Base-by-base conservation (phyloP, 2,113 vertebrate species). In the Laterallus jamaicensis region DNA sequence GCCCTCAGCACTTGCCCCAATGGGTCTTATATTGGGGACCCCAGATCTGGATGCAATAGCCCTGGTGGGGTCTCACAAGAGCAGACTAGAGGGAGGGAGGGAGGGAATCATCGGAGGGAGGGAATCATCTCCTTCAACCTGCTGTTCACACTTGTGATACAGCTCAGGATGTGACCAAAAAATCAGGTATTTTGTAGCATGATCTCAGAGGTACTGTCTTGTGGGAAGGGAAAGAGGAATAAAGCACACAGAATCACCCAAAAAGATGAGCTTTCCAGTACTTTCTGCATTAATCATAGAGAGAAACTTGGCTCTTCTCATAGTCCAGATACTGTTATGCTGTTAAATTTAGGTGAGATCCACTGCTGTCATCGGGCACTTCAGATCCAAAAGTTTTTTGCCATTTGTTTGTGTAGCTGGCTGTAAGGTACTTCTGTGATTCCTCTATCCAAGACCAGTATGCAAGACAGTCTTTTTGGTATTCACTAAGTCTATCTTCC, bases 1-100 rank as follows among this genome's bases (percentile, higher is more conserved):
- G 22, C 32, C 22, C 56, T 59, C 80, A n/a, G 35, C 50, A 70
- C 24, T 2, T 0, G 2, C 4, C 9, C 7, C 1, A 22, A 5
- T 47, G 44, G 44, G 44, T 44, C 15, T 44, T 17, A 44, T 11
- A 9, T 5, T 82, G 67, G 3, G 16, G 11, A 3, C 24, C 4
- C 22, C n/a, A 58, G 54, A 49, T 6, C 15, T 68, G 64, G 4
- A 68, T 1, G 1, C 3, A 29, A 14, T 8, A n/a, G 56, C n/a
- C 2, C 15, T 44, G 42, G 42, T 44, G 42, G 42, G 42, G 42
- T 44, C 42, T 44, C 42, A 44, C 42, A 44, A 44, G 42, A 44
- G 15, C 35, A 52, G 2, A 70, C 8, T 10, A 29, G 50, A 55
- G 50, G 32, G 17, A 6, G 5, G 22, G 50, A 55, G 50, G 32